Percentiles rank a stretch among this genome's conserved stretches.
phyloP scores from a whole-genome alignment of 1,140 invertebrate species.

The Diprion similis region DNA sequence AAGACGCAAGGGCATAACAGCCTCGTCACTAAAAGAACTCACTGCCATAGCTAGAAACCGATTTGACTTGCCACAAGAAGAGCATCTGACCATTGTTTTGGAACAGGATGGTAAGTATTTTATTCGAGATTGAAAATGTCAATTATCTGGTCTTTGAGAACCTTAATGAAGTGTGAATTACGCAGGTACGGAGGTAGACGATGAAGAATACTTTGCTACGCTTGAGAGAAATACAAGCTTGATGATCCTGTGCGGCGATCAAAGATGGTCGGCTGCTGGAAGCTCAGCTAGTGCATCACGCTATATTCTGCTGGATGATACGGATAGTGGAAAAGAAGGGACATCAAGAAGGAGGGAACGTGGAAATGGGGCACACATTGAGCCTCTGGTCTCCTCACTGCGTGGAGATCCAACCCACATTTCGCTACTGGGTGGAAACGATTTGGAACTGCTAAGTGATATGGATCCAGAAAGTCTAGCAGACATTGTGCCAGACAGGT shows the following conservation, averaged over 20 bases:
- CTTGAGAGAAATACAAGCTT: slow-evolving; percentile 81
- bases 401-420: slow-evolving; percentile 82
- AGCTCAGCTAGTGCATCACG: slow-evolving; percentile 56
- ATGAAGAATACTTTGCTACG: slow-evolving; percentile 87
- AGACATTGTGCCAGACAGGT: slow-evolving; percentile 79
- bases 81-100: slow-evolving; percentile 76
- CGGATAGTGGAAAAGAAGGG: slow-evolving; percentile 66
- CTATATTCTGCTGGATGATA: slow-evolving; percentile 71
- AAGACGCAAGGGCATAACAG: slow-evolving; percentile 80
- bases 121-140: neutral
- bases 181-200: slow-evolving; percentile 81
- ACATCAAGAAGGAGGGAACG: slow-evolving; percentile 60
- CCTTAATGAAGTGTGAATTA: too few relatives aligned
- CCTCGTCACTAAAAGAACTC: slow-evolving; percentile 76
- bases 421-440: slow-evolving; percentile 79
- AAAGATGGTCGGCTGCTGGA: slow-evolving; percentile 71
- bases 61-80: slow-evolving; percentile 55
- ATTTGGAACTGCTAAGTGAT: slow-evolving; percentile 80
- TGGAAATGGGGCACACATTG: slow-evolving; percentile 55
- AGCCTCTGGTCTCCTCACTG: slow-evolving; percentile 71
- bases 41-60: slow-evolving; percentile 60
- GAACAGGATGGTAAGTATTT: slow-evolving; percentile 73
- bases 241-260: slow-evolving; percentile 77
- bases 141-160: neutral
- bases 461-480: slow-evolving; percentile 85